Percentiles rank a stretch among this genome's conserved stretches.
These are phyloP conservation scores for Hydropsyche tenuis DNA, from an alignment of 1,140 invertebrate species.

Conservation along the genomic window DNA sequence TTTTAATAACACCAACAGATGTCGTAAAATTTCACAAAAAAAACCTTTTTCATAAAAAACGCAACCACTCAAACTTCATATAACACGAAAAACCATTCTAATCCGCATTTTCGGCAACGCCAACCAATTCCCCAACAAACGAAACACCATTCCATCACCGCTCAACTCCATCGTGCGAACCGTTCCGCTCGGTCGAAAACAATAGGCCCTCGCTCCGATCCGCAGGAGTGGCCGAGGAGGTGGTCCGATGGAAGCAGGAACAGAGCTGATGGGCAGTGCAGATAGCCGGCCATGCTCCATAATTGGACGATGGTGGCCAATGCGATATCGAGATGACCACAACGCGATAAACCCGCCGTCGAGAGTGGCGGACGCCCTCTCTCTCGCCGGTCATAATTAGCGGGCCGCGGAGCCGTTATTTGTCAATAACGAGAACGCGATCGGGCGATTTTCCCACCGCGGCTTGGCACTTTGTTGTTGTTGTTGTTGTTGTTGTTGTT, in stretches of 20 bases:
- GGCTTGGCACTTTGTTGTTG: no score
- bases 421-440: slow-evolving; percentile 11
- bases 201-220: background rate
- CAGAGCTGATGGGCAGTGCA: slow-evolving; percentile 10
- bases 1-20: no score
- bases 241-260: slow-evolving; percentile 10
- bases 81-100: no score
- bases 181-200: background rate
- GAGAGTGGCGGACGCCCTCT: background rate
- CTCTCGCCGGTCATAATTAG: slow-evolving; percentile 19
- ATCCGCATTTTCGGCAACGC: no score
- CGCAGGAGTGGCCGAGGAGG: background rate
- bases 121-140: no score
- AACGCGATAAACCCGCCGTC: background rate
- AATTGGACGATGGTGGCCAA: slow-evolving; percentile 31
- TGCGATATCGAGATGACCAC: slow-evolving; percentile 23
- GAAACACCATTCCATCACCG: no score
- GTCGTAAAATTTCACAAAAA: no score
- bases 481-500: no score
- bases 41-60: no score
- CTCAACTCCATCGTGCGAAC: no score
- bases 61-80: no score
- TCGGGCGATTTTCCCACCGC: background rate
- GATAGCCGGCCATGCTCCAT: background rate
- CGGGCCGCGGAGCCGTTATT: slow-evolving; percentile 18